Evolutionary conservation across 2,888 invertebrate species (phyloP).

Genomic region (Chirona hameri): DNA sequence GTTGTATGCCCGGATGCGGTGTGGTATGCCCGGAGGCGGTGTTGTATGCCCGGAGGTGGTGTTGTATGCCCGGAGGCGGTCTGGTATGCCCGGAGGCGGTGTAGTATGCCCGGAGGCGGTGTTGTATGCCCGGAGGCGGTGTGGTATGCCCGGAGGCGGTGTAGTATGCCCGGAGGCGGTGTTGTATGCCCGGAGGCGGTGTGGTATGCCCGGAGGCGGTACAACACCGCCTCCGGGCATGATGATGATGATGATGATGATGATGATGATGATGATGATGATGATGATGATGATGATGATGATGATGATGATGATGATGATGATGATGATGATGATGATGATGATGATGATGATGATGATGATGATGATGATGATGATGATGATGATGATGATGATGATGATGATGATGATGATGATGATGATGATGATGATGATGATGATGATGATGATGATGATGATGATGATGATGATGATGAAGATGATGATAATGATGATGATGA

Average conservation of each 20-base stretch:
- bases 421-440: slow-evolving; percentile 22
- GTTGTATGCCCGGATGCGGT: no score
- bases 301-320: slow-evolving; percentile 22
- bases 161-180: no score
- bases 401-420: slow-evolving; percentile 22
- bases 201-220: no score
- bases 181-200: no score
- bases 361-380: not conserved
- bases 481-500: slow-evolving; percentile 22
- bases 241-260: slow-evolving; percentile 22
- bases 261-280: slow-evolving; percentile 22
- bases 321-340: slow-evolving; percentile 13
- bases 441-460: slow-evolving; percentile 22
- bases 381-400: not conserved
- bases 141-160: no score
- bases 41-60: no score
- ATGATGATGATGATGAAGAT: slow-evolving; percentile 12
- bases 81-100: no score
- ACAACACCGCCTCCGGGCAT: not conserved
- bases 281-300: slow-evolving; percentile 22
- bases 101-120: no score
- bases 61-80: no score
- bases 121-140: no score
- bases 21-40: no score
- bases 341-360: slow-evolving; percentile 23